Percentiles rank a stretch among this genome's conserved stretches.
phyloP scores from a whole-genome alignment of 2,113 vertebrate genomes.

The Calypte anna region DNA sequence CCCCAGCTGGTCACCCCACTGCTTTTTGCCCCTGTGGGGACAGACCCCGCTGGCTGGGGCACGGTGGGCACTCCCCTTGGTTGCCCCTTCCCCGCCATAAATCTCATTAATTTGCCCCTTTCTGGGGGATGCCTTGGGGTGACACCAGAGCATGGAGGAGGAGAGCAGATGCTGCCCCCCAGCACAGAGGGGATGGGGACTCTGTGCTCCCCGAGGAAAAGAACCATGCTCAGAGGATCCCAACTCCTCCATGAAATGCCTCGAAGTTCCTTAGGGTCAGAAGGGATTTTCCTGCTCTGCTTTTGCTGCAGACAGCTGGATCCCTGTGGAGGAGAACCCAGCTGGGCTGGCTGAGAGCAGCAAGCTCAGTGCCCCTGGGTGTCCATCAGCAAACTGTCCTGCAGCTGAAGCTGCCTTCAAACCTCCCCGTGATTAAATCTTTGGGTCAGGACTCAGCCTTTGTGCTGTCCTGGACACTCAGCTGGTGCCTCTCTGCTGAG shows the following conservation, averaged over 20 bases:
- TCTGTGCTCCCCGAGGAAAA: too few species aligned
- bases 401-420: neutral
- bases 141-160: neutral
- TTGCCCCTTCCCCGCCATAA: too few species aligned
- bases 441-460: conserved; percentile 5
- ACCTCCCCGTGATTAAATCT: neutral
- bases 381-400: neutral
- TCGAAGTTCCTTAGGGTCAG: neutral
- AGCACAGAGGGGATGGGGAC: too few species aligned
- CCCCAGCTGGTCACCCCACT: too few species aligned
- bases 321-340: neutral
- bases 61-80: fast-evolving
- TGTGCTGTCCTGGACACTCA: neutral
- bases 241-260: too few species aligned
- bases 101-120: neutral
- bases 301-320: neutral
- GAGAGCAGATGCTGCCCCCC: too few species aligned
- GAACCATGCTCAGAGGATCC: too few species aligned
- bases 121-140: too few species aligned
- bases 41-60: fast-evolving
- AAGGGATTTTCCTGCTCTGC: neutral
- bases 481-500: neutral
- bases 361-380: neutral
- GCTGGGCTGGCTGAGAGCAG: fast-evolving
- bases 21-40: neutral